Evolutionary conservation across 2,797 vertebrate genomes (phyloP), one percentile per base, ranked within the genome.

Genomic region (Chaunax sp.): DNA sequence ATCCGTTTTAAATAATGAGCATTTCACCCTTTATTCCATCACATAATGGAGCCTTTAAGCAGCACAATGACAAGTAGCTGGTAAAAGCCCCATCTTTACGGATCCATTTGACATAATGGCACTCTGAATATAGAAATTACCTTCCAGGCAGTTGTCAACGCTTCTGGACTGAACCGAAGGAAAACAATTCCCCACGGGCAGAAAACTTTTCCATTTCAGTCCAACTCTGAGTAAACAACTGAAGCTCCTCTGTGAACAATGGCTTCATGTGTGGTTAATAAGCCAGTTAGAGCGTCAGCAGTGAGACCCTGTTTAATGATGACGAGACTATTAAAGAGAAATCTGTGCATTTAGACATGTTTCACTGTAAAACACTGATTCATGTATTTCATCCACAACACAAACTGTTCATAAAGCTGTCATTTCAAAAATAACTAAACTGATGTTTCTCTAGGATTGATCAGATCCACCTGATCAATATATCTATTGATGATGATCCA

Each of bases 91-190:
- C 2, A 14, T 81, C 80, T 87, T 88, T 69, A 73, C 46, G 87
- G 74, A 90, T 80, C 85, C 74, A 84, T 90, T 89, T 90, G 75
- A 89, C 85, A 83, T 82, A 89, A 88, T 87, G 75, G 86, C 68
- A 73, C 72, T 50, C 61, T 51, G 75, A 72, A 74, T 76, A 65
- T 74, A 77, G 72, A 83, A 90, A 87, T 86, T 78, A 82, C 79
- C 72, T 85, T 76, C 66, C 78, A 82, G 66, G 74, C 53, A 67
- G 75, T 71, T 87, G 82, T 81, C 81, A 85, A 75, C 74, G 72
- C 78, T 86, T 86, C 64, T 66, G 73, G 82, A 83, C 65, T 77
- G 72, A 83, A 71, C 81, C 50, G 41, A 70, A 53, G 67, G 46
- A 49, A 75, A 72, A 80, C 70, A 81, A 83, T 83, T 59, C 47